Base-by-base conservation (phyloP, 1,140 invertebrate genomes). In the Acromyrmex heyeri region DNA sequence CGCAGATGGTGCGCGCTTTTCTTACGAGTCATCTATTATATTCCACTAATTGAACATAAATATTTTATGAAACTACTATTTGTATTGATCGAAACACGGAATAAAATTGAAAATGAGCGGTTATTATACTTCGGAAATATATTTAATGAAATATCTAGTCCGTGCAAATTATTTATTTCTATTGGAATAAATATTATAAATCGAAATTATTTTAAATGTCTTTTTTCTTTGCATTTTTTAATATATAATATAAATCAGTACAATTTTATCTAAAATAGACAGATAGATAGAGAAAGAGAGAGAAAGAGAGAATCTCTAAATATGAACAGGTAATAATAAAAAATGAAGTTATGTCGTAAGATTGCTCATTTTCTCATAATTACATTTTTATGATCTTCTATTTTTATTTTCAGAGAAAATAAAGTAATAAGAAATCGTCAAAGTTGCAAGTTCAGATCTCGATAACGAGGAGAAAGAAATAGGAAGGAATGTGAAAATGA, bases 1-100 rank as follows among this genome's bases (percentile, higher is more conserved):
- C 30, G 18, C 65, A 73, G 30, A 38, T 27, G 48, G 24, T 61
- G 38, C 12, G 48, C 53, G 14, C 8, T 57, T n/a, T 1, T 3
- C 24, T 61, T 21, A 38, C 16, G 8, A 83, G 38, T 34, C 55
- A 38, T 59, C 27, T 7, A 34, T 27, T 61, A 57, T 16, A 38
- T 61, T 48, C 4, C 34, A 0, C 50, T 83, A 75, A 83, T 82
- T 73, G 10, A 59, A 73, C 12, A n/a, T 73, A 82, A 73, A 48
- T 59, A 73, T 50, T 73, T 72, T 18, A 61, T 6, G 18, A 24
- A 59, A 70, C n/a, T 12, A 38, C 21, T 24, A 38, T 48, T 27
- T 50, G 0, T 50, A 14, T 16, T 16, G 1, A 34, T 16, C 6
- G 4, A 55, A 2, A 16, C 7, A 6, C 0, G 27, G n/a, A 61